Evolutionary conservation across 1,140 invertebrate genomes (phyloP).

Genomic region (Temnothorax nylanderi): DNA sequence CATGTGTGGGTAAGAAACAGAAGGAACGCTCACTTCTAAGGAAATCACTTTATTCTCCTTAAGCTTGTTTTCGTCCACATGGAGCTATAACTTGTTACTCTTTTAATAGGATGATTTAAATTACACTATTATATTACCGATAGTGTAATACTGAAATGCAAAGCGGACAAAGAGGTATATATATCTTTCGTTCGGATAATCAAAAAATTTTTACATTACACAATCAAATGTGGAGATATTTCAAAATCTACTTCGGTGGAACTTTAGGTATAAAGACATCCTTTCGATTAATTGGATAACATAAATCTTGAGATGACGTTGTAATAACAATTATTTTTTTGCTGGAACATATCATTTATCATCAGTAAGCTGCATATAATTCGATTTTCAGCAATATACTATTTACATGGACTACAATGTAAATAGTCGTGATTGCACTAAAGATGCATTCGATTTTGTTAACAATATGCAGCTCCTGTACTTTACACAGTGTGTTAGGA

Average conservation of each 20-base stretch:
- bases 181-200: slow-evolving; percentile 66
- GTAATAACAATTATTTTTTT: slow-evolving; percentile 80
- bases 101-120: slow-evolving; percentile 73
- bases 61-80: slow-evolving; percentile 73
- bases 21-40: slow-evolving; percentile 58
- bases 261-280: slow-evolving; percentile 62
- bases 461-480: slow-evolving; percentile 63
- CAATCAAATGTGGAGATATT: slow-evolving; percentile 65
- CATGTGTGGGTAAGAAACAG: neutral
- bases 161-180: slow-evolving; percentile 73
- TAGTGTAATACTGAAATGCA: slow-evolving; percentile 76
- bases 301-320: slow-evolving; percentile 64
- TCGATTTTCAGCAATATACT: slow-evolving; percentile 39
- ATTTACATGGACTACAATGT: slow-evolving; percentile 30
- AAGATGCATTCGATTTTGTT: slow-evolving; percentile 42
- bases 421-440: slow-evolving; percentile 43
- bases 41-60: slow-evolving; percentile 73
- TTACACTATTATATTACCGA: slow-evolving; percentile 75
- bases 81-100: slow-evolving; percentile 71
- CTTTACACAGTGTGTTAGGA: slow-evolving; percentile 62
- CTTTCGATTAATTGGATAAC: slow-evolving; percentile 45
- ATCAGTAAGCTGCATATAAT: slow-evolving; percentile 45
- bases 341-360: slow-evolving; percentile 72
- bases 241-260: slow-evolving; percentile 71
- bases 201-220: slow-evolving; percentile 64